Evolutionary conservation across 2,797 vertebrate species (phyloP), one percentile per base, ranked within the genome.

Genomic region (Emys orbicularis): DNA sequence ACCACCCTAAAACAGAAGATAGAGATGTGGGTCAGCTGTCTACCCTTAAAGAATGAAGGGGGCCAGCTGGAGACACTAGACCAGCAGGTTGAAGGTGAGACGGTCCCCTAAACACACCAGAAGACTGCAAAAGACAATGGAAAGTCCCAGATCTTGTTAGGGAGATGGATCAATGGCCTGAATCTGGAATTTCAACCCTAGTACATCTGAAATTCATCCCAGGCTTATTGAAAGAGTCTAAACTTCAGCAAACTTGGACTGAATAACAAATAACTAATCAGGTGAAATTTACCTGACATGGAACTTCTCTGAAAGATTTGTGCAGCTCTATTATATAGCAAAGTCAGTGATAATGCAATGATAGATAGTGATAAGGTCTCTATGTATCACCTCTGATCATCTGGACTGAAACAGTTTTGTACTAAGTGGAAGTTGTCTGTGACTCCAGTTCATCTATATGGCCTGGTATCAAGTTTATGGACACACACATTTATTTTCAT

Each of bases 401-500:
- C 52, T 31, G 31, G 19, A 94, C 25, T 37, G 25, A 80, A 92
- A 72, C 37, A 81, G 80, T 83, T 84, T 57, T 54, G 82, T 83
- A 56, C 41, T 29, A 95, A 87, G 52, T 59, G 77, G 91, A 18
- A 94, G 82, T 68, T 93, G 27, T 50, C 89, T 93, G 91, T 87
- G 95, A 95, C 96, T 87, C 44, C 82, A 92, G 77, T 92, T 95
- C 84, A 93, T 95, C 79, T 86, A 79, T 87, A 53, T 19, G 65
- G 65, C 65, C 21, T 90, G 65, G 18, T 89, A 83, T 93, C 82
- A 83, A 86, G 54, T 92, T 95, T 93, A 96, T 34, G 29, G 79
- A 82, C 65, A 79, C 90, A 97, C 92, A 95, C 94, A 97, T 93
- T 96, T 89, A 72, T 86, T 93, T 84, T 57, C 80, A 82, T 87